Percentiles rank a stretch among this genome's conserved stretches.
Conservation (phyloP, 2,797 vertebrate species). For the Sebastiscus tertius region DNA sequence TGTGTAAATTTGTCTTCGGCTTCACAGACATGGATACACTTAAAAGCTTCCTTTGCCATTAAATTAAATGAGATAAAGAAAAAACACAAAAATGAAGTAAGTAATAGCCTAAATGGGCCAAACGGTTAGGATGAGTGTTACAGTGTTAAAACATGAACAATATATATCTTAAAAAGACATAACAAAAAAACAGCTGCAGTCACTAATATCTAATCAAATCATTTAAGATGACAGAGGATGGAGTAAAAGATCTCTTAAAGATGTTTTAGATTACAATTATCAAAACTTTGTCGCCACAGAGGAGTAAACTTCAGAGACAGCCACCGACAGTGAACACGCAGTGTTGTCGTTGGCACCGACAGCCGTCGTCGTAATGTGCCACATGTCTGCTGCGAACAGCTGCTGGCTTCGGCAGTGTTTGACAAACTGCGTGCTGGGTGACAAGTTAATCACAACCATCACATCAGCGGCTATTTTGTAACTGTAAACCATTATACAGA, state of each 20-base stretch:
- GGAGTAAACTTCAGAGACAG: background rate
- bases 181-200: too few species aligned
- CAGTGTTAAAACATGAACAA: too few species aligned
- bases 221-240: too few species aligned
- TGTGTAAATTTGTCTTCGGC: fast-evolving
- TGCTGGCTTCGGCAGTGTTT: slow-evolving; percentile 34
- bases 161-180: too few species aligned
- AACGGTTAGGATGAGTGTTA: too few species aligned
- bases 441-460: slow-evolving; percentile 51
- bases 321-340: background rate
- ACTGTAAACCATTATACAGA: slow-evolving; percentile 20
- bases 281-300: background rate
- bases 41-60: too few species aligned
- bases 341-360: slow-evolving; percentile 17
- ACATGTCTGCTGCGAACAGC: slow-evolving; percentile 62
- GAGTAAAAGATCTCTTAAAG: too few species aligned
- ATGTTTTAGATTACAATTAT: background rate
- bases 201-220: too few species aligned
- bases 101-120: too few species aligned
- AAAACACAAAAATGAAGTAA: too few species aligned
- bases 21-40: fast-evolving
- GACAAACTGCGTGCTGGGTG: slow-evolving; percentile 40
- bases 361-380: slow-evolving; percentile 23
- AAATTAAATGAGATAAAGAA: too few species aligned
- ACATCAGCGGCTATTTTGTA: slow-evolving; percentile 21